phyloP scores from a whole-genome alignment of 2,797 vertebrate species.

The Helicolenus hilgendorfi region DNA sequence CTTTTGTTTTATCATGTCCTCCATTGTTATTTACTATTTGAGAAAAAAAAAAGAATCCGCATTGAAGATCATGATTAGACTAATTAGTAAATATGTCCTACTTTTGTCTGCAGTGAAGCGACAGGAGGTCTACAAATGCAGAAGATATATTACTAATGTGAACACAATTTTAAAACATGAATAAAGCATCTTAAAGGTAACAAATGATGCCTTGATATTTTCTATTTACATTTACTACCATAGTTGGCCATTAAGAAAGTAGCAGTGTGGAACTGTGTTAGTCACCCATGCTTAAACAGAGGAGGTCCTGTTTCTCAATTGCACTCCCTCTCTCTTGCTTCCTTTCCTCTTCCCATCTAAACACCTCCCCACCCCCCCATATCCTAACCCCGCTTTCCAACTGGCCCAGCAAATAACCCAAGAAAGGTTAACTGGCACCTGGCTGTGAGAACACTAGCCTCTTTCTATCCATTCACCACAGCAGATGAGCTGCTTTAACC shows the following conservation, averaged over 20 bases:
- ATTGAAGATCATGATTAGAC: background rate
- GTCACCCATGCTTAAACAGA: conserved; percentile 38
- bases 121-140: background rate
- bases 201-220: background rate
- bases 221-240: background rate
- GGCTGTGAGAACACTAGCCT: conserved; percentile 72
- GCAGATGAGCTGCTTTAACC: conserved; percentile 55
- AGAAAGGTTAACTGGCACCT: conserved; percentile 70
- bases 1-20: background rate
- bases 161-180: background rate
- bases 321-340: background rate
- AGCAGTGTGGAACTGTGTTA: background rate
- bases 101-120: background rate
- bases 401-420: conserved; percentile 55
- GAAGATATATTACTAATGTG: background rate
- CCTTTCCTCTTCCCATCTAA: conserved; percentile 28
- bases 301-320: conserved; percentile 43
- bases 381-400: conserved; percentile 28
- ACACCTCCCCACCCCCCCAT: background rate
- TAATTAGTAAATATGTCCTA: background rate
- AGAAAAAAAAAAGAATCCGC: background rate
- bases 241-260: conserved; percentile 2
- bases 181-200: background rate
- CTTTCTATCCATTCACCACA: conserved; percentile 61
- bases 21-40: background rate